Conservation (phyloP, 1,140 invertebrate genomes). For the Bacillus rossius region DNA sequence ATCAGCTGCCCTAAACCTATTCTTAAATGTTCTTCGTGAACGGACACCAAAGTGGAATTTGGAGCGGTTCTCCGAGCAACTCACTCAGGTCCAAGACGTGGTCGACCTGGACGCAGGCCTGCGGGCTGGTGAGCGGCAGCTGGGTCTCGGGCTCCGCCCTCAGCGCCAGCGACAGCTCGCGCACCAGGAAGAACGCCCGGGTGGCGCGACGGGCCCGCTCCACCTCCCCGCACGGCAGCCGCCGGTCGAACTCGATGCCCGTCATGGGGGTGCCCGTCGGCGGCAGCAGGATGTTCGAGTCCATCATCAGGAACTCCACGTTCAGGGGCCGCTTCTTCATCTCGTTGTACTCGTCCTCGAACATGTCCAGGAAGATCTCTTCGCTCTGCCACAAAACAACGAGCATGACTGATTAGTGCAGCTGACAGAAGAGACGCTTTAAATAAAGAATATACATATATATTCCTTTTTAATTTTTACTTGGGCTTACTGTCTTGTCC, state of each 20-base stretch:
- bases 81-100: slow-evolving; percentile 92
- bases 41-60: no score
- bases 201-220: slow-evolving; percentile 91
- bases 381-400: slow-evolving; percentile 60
- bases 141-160: slow-evolving; percentile 78
- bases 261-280: slow-evolving; percentile 96
- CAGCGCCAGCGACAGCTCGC: slow-evolving; percentile 76
- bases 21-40: no score
- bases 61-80: no score
- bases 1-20: no score
- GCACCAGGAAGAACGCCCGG: slow-evolving; percentile 88
- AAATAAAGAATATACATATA: background rate
- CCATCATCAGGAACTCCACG: slow-evolving; percentile 92
- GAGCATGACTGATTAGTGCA: background rate
- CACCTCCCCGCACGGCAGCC: slow-evolving; percentile 94
- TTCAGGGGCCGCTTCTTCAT: slow-evolving; percentile 83
- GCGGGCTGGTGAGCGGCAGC: slow-evolving; percentile 88
- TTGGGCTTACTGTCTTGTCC: no score
- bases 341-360: slow-evolving; percentile 95
- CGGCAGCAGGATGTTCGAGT: slow-evolving; percentile 92
- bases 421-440: background rate
- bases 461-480: background rate
- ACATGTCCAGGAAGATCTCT: slow-evolving; percentile 98
- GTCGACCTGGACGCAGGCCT: slow-evolving; percentile 83
- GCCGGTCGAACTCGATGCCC: slow-evolving; percentile 90